A percentile compares a stretch with the other conserved stretches of the same genome.
These are phyloP conservation scores for Philopedon plagiatum DNA, from an alignment of 2,888 invertebrate genomes.

Conservation along the genomic window DNA sequence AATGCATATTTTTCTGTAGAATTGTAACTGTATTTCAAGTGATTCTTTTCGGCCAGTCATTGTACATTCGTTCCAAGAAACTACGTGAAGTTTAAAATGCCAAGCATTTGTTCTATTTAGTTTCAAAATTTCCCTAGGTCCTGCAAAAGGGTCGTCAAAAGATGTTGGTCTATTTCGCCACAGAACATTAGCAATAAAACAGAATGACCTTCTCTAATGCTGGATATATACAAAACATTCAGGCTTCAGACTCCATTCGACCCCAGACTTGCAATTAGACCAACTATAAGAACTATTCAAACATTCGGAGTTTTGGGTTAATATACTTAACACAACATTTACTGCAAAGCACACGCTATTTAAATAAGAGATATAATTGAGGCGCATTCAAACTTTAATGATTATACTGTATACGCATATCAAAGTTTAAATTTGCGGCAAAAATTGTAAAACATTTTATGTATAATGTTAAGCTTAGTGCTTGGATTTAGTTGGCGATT, in stretches of 20 bases:
- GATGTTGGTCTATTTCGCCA: conserved; percentile 45
- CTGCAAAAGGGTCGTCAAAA: conserved; percentile 45
- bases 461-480: neutral
- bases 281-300: conserved; percentile 54
- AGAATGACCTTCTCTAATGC: conserved; percentile 45
- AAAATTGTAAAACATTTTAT: conserved; percentile 19
- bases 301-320: conserved; percentile 52
- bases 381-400: conserved; percentile 37
- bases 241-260: conserved; percentile 26
- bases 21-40: too few relatives aligned
- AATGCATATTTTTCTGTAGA: too few relatives aligned
- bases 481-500: too few relatives aligned
- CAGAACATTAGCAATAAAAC: conserved; percentile 49
- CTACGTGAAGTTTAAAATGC: conserved; percentile 37
- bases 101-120: conserved; percentile 44
- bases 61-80: conserved; percentile 25
- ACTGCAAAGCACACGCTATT: conserved; percentile 32
- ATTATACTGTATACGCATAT: conserved; percentile 19
- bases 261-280: conserved; percentile 45
- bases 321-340: conserved; percentile 46
- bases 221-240: conserved; percentile 38
- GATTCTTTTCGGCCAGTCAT: too few relatives aligned
- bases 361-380: conserved; percentile 41
- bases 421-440: conserved; percentile 32
- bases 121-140: conserved; percentile 37